Evolutionary conservation across 2,113 vertebrate species (phyloP).

Genomic region (Arvicanthis niloticus): DNA sequence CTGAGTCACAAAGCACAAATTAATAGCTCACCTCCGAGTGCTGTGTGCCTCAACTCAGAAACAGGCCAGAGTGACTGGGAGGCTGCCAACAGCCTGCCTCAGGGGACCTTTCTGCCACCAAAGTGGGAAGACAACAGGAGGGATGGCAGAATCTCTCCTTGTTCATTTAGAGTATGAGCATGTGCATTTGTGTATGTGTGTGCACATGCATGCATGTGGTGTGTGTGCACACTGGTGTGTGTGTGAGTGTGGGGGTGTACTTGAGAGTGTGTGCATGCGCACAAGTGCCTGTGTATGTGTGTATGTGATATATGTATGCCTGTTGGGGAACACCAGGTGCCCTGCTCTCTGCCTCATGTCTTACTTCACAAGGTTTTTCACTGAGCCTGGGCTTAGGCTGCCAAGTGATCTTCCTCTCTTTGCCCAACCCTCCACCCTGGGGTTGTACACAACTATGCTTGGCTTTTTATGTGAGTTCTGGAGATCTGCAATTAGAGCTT

Average conservation of each 20-base stretch:
- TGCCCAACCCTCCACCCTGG: background rate
- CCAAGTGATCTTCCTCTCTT: background rate
- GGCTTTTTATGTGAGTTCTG: background rate
- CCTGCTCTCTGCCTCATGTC: background rate
- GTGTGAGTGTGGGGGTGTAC: background rate
- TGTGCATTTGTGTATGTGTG: background rate
- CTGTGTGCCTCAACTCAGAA: conserved; percentile 38
- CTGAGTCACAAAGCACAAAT: conserved; percentile 77
- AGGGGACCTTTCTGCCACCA: accelerated
- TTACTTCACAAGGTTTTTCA: background rate
- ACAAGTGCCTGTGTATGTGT: no score
- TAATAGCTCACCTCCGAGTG: conserved; percentile 80
- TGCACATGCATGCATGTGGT: no score
- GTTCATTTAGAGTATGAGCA: background rate
- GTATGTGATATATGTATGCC: background rate
- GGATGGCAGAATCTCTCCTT: accelerated
- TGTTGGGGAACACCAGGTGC: background rate
- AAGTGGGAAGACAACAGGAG: background rate
- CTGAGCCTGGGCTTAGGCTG: background rate
- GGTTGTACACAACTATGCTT: background rate
- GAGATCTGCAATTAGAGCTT: background rate
- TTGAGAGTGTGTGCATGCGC: no score
- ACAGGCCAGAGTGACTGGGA: conserved; percentile 1
- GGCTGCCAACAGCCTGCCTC: background rate
- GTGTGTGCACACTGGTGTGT: background rate